Evolutionary conservation across 2,113 vertebrate genomes (phyloP).

Genomic region (Archocentrus centrarchus): DNA sequence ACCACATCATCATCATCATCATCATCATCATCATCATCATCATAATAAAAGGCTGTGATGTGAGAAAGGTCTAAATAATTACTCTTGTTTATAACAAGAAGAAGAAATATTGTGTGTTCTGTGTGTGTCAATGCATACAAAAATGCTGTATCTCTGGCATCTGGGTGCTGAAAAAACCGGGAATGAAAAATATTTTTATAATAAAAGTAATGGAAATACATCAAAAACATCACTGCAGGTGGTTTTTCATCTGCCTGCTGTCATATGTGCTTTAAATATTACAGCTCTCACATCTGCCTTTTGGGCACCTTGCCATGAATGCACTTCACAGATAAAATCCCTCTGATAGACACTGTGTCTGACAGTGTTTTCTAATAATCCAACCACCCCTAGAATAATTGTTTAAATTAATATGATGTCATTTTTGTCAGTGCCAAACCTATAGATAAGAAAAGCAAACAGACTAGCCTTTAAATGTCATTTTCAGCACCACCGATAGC

Average conservation of each 20-base stretch:
- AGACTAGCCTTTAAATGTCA: constrained; percentile 21
- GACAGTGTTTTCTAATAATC: constrained; percentile 19
- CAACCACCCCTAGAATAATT: neutral
- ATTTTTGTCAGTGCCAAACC: constrained; percentile 5
- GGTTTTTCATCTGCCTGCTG: constrained; percentile 10
- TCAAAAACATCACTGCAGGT: neutral
- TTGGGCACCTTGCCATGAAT: constrained; percentile 10
- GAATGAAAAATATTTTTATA: constrained; percentile 12
- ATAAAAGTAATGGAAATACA: constrained; percentile 23
- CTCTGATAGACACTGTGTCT: constrained; percentile 18
- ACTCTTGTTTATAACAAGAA: neutral
- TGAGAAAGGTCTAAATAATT: constrained; percentile 10
- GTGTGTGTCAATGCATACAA: neutral
- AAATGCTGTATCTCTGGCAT: neutral
- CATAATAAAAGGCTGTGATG: constrained; percentile 28
- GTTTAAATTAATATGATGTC: neutral
- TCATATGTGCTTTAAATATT: constrained; percentile 19
- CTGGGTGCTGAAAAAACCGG: neutral
- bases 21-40: neutral
- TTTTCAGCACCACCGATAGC: constrained; percentile 53
- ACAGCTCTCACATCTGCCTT: constrained; percentile 9
- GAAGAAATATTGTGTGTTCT: neutral
- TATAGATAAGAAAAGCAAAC: constrained; percentile 7
- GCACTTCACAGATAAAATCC: constrained; percentile 18
- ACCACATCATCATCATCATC: neutral